Percentiles rank a stretch among this genome's conserved stretches.
Evolutionary conservation across 2,888 invertebrate genomes (phyloP).

Genomic region (Drosophila buzzatii): DNA sequence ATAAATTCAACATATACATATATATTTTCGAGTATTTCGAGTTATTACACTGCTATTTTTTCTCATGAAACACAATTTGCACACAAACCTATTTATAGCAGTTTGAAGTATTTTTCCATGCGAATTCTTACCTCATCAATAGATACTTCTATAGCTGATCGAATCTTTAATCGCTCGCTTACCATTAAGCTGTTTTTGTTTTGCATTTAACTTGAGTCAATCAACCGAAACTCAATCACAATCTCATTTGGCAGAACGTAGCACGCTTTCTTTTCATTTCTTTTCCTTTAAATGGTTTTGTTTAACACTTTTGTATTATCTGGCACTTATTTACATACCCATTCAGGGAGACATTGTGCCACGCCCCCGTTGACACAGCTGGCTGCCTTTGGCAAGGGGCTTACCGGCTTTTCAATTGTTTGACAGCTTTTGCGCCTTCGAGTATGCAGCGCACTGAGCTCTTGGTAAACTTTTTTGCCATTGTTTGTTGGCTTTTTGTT

Average conservation of each 20-base stretch:
- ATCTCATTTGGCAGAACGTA: slow-evolving; percentile 39
- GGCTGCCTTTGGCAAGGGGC: slow-evolving; percentile 54
- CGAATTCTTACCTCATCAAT: background rate
- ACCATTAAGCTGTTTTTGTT: background rate
- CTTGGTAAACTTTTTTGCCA: slow-evolving; percentile 33
- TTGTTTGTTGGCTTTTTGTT: slow-evolving; percentile 42
- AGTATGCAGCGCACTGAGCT: slow-evolving; percentile 32
- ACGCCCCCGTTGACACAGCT: slow-evolving; percentile 22
- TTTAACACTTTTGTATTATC: slow-evolving; percentile 30
- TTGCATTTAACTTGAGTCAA: slow-evolving; percentile 26
- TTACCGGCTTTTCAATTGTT: slow-evolving; percentile 58
- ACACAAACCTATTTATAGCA: background rate
- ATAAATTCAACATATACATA: too few relatives aligned
- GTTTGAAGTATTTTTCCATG: background rate
- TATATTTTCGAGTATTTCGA: background rate
- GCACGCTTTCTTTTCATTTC: slow-evolving; percentile 8
- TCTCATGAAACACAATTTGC: too few relatives aligned
- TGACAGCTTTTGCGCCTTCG: slow-evolving; percentile 34
- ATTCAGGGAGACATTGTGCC: slow-evolving; percentile 25
- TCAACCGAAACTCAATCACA: slow-evolving; percentile 30
- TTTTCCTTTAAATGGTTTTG: slow-evolving; percentile 32
- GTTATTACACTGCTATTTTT: background rate
- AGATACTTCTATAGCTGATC: background rate
- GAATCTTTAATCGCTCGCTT: background rate
- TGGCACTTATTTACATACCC: slow-evolving; percentile 29